phyloP scores from a whole-genome alignment of 2,797 vertebrate genomes.

The Numenius phaeopus region DNA sequence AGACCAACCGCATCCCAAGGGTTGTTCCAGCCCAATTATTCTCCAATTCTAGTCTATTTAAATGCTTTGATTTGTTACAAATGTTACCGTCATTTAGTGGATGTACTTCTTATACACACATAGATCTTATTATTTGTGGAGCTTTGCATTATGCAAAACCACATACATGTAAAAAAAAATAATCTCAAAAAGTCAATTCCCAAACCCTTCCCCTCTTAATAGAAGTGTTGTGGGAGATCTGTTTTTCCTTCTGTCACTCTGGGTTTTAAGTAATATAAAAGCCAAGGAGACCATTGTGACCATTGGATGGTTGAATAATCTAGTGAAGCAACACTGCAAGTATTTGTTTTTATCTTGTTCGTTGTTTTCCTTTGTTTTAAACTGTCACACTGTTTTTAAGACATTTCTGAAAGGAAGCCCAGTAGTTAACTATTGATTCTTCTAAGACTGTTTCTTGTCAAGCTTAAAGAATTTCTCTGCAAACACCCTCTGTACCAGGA shows the following conservation, averaged over 20 bases:
- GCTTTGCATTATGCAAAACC: not conserved
- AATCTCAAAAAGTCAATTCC: not conserved
- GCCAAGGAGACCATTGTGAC: not conserved
- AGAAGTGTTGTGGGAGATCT: not conserved
- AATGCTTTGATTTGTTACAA: not conserved
- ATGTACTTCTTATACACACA: not conserved
- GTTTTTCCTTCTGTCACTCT: not conserved
- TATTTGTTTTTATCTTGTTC: not conserved
- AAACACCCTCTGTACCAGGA: not conserved
- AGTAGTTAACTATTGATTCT: not conserved
- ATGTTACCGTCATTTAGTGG: not conserved
- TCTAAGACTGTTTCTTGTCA: not conserved
- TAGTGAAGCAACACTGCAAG: not conserved
- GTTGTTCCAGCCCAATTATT: not conserved
- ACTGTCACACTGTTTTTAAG: not conserved
- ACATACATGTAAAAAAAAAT: not conserved
- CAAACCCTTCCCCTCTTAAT: fast-evolving
- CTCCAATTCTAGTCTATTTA: not conserved
- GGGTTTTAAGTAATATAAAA: not conserved
- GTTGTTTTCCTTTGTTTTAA: not conserved
- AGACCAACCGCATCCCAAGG: not conserved
- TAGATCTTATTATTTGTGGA: not conserved
- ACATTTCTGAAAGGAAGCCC: not conserved
- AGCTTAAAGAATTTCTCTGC: not conserved
- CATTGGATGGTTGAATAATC: not conserved